Conservation (phyloP, 2,888 invertebrate genomes). For the Agrochola lychnidis region DNA sequence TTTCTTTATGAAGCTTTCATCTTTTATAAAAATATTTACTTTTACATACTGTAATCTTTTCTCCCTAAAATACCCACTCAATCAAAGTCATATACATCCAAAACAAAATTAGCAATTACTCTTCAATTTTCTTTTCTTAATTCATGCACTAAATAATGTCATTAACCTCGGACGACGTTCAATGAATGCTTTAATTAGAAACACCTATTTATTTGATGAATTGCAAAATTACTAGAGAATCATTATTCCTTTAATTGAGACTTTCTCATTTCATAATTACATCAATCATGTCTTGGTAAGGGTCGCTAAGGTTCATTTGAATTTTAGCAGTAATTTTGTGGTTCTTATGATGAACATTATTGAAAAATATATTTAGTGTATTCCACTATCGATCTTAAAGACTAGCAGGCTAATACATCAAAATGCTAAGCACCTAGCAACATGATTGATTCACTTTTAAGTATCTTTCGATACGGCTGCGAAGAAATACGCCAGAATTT, state of each 20-base stretch:
- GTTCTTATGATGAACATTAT: neutral
- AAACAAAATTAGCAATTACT: constrained; percentile 32
- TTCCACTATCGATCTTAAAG: constrained; percentile 19
- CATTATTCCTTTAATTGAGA: constrained; percentile 40
- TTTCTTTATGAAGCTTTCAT: neutral
- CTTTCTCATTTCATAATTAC: constrained; percentile 35
- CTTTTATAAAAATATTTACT: neutral
- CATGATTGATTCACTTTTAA: constrained; percentile 41
- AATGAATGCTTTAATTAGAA: constrained; percentile 50
- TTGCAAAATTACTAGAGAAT: constrained; percentile 42
- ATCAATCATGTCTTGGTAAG: constrained; percentile 14
- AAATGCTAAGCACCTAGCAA: constrained; percentile 24
- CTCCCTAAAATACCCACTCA: neutral
- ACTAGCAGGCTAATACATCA: constrained; percentile 33
- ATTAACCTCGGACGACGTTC: constrained; percentile 17
- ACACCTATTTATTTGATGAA: constrained; percentile 50
- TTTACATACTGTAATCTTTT: neutral
- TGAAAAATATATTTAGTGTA: constrained; percentile 8
- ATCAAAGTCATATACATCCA: constrained; percentile 10
- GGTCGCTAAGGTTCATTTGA: constrained; percentile 5
- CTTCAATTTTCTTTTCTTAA: constrained; percentile 11
- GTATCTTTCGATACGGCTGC: constrained; percentile 30
- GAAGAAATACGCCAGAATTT: constrained; percentile 4
- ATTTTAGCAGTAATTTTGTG: neutral
- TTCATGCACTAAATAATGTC: constrained; percentile 25